Evolutionary conservation across 2,113 vertebrate species (phyloP), one percentile per base, ranked within the genome.

Genomic region (Lophotis ruficrista): DNA sequence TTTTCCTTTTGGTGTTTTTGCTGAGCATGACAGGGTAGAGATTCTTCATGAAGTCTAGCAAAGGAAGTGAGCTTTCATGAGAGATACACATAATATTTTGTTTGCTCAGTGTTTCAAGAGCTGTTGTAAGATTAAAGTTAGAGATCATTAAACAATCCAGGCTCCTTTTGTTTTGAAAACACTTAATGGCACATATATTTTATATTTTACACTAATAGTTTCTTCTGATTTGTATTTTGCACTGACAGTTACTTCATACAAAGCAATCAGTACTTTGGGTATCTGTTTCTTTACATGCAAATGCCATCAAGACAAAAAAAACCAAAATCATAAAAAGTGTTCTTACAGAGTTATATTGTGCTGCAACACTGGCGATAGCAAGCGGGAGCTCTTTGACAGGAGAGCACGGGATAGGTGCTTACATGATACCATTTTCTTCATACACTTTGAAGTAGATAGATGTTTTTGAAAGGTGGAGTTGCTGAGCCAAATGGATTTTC

Each of bases 91-190:
- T 37, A 53, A 14, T 62, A 64, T 75, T 94, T 87, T 91, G 35
- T 82, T 85, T 91, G 20, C 30, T 88, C 12, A 35, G 10, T 88
- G 50, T 75, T 45, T 88, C 45, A 56, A 84, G 86, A 84, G n/a
- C n/a, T 78, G 28, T 87, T 93, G 35, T 87, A 76, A 83, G 51
- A 61, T 23, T 33, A 53, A 90, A 27, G 58, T 65, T 87, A 87
- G 27, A 82, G 62, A 35, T 48, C 78, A 70, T 64, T 47, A 71
- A 72, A 82, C 30, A 94, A 93, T 19, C 9, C 37, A 56, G 48
- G 12, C 27, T 82, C 20, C n/a, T 58, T 87, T 89, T 84, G n/a
- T 83, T 94, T 94, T 43, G 56, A 82, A 77, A 77, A 37, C 2
- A 37, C 33, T 66, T 86, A 54, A 60, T 22, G 18, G 7, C 30